phyloP scores from a whole-genome alignment of 1,140 invertebrate genomes.

The Mylabris phalerata region DNA sequence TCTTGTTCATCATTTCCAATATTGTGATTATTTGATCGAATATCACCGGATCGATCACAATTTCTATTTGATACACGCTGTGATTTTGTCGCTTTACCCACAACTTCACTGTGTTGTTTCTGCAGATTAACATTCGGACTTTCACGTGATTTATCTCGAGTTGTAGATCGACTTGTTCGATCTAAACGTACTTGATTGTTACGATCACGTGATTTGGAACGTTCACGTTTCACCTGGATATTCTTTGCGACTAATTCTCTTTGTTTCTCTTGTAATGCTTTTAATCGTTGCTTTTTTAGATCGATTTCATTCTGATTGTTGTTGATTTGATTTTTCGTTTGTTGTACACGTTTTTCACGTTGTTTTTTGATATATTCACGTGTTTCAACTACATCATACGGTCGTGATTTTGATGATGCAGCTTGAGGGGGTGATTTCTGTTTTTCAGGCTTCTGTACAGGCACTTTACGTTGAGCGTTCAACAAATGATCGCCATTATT shows the following conservation, averaged over 20 bases:
- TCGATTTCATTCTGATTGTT: constrained; percentile 24
- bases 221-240: constrained; percentile 26
- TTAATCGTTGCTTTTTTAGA: constrained; percentile 33
- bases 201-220: constrained; percentile 22
- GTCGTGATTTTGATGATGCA: constrained; percentile 17
- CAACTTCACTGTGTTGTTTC: too few species aligned
- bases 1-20: too few species aligned
- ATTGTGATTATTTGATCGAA: too few species aligned
- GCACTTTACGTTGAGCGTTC: neutral
- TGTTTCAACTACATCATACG: constrained; percentile 32
- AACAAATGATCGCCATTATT: neutral
- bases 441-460: neutral
- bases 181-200: neutral
- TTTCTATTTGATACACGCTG: too few species aligned
- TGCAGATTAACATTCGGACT: neutral
- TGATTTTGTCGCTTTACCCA: too few species aligned
- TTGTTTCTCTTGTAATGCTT: constrained; percentile 36
- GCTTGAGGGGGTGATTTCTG: constrained; percentile 5
- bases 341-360: constrained; percentile 28
- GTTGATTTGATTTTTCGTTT: constrained; percentile 21
- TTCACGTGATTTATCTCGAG: constrained; percentile 1
- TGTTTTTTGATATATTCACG: constrained; percentile 38
- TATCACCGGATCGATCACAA: too few species aligned
- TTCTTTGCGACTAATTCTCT: constrained; percentile 33
- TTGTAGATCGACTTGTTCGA: constrained; percentile 3